Evolutionary conservation across 2,797 vertebrate species (phyloP).

Genomic region (Gadopsis bispinosus): DNA sequence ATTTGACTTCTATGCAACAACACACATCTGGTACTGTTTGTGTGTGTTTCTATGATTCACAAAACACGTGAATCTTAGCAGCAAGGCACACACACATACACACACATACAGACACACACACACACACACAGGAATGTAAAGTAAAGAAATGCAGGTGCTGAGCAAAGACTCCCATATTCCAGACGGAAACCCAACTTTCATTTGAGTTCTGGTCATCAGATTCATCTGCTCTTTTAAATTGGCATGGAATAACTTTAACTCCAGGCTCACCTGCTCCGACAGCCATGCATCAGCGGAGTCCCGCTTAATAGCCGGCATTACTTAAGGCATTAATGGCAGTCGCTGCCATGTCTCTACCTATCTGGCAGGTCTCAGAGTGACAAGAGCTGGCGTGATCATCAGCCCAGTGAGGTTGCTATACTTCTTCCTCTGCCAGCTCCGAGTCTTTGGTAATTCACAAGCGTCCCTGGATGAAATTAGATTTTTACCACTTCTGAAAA

Average conservation of each 20-base stretch:
- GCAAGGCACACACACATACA: background rate
- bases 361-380: constrained; percentile 74
- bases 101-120: background rate
- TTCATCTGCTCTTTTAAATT: constrained; percentile 63
- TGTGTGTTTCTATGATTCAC: constrained; percentile 15
- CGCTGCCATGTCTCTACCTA: constrained; percentile 67
- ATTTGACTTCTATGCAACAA: constrained; percentile 9
- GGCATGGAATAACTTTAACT: constrained; percentile 73
- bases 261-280: constrained; percentile 65
- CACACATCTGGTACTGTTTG: constrained; percentile 7
- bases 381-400: constrained; percentile 67
- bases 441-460: constrained; percentile 65
- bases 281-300: constrained; percentile 59
- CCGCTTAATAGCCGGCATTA: constrained; percentile 63
- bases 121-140: constrained; percentile 6
- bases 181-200: constrained; percentile 43
- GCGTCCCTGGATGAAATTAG: constrained; percentile 69
- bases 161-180: constrained; percentile 37
- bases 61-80: background rate
- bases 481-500: constrained; percentile 73
- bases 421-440: constrained; percentile 69
- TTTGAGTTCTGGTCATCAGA: constrained; percentile 51
- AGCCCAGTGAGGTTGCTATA: constrained; percentile 65
- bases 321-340: constrained; percentile 68
- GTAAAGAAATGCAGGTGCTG: constrained; percentile 41